A percentile compares a stretch with the other conserved stretches of the same genome.
Evolutionary conservation across 2,888 invertebrate genomes (phyloP).

Genomic region (Cosmopolites sordidus): DNA sequence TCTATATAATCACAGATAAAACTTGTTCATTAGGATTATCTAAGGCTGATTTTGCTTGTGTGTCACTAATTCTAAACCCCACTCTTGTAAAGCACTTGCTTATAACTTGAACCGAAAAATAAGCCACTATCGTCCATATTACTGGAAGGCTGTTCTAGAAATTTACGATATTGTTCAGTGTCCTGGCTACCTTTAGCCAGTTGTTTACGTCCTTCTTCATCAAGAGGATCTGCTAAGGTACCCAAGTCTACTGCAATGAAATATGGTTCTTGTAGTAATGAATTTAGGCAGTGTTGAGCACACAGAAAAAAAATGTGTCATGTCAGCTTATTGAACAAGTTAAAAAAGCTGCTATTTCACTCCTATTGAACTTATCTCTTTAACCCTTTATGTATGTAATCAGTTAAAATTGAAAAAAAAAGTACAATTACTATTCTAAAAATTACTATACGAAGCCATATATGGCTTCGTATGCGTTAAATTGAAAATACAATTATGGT

Average conservation of each 20-base stretch:
- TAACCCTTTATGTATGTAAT: too few species aligned
- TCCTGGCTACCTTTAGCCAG: slow-evolving; percentile 71
- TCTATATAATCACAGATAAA: slow-evolving; percentile 76
- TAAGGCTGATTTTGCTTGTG: slow-evolving; percentile 54
- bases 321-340: too few species aligned
- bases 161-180: slow-evolving; percentile 64
- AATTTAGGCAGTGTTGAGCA: slow-evolving; percentile 78
- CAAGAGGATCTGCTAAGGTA: slow-evolving; percentile 64
- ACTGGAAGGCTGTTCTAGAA: slow-evolving; percentile 67
- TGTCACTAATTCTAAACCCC: slow-evolving; percentile 66
- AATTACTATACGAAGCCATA: too few species aligned
- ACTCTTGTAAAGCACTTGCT: slow-evolving; percentile 66
- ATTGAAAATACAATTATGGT: too few species aligned
- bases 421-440: too few species aligned
- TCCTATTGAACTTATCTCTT: too few species aligned
- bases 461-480: too few species aligned
- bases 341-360: too few species aligned
- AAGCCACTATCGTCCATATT: slow-evolving; percentile 80
- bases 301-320: too few species aligned
- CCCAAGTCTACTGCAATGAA: slow-evolving; percentile 73
- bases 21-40: slow-evolving; percentile 61
- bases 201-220: slow-evolving; percentile 63
- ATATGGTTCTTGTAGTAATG: slow-evolving; percentile 68
- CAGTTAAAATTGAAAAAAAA: too few species aligned
- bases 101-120: slow-evolving; percentile 78